Evolutionary conservation across 2,113 vertebrate species (phyloP).

Genomic region (Gnathonemus echidnorhynchus): DNA sequence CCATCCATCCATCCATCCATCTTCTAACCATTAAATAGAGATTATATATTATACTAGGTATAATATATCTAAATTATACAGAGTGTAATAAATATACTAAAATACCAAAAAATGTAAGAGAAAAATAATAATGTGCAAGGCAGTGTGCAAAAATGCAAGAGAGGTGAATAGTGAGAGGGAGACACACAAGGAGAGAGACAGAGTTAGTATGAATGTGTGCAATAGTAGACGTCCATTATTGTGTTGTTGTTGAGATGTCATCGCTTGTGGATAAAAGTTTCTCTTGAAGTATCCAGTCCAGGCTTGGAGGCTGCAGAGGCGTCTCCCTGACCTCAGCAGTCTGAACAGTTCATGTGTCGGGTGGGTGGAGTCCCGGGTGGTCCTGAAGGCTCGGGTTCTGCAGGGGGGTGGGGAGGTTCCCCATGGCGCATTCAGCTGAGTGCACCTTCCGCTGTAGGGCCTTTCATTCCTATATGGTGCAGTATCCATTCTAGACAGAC

Average conservation of each 20-base stretch:
- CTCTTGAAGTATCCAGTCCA: neutral
- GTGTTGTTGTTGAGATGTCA: neutral
- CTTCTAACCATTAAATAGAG: neutral
- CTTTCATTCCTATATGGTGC: neutral
- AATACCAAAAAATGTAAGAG: neutral
- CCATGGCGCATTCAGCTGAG: neutral
- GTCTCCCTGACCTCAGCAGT: neutral
- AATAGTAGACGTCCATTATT: neutral
- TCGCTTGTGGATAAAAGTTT: neutral
- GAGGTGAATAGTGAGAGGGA: neutral
- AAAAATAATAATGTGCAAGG: neutral
- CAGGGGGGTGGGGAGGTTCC: neutral
- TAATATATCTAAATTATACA: neutral
- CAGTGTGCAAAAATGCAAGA: neutral
- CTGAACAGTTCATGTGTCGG: neutral
- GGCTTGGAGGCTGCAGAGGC: neutral
- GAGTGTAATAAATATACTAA: neutral
- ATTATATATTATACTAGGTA: neutral
- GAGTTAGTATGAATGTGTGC: neutral
- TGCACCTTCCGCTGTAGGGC: neutral
- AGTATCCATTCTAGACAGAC: neutral
- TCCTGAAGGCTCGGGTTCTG: neutral
- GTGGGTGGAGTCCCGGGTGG: neutral
- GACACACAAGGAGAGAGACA: neutral
- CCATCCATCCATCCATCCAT: neutral